These are phyloP conservation scores for Dermochelys coriacea DNA, from an alignment of 2,797 vertebrate genomes.

Conservation along the genomic window DNA sequence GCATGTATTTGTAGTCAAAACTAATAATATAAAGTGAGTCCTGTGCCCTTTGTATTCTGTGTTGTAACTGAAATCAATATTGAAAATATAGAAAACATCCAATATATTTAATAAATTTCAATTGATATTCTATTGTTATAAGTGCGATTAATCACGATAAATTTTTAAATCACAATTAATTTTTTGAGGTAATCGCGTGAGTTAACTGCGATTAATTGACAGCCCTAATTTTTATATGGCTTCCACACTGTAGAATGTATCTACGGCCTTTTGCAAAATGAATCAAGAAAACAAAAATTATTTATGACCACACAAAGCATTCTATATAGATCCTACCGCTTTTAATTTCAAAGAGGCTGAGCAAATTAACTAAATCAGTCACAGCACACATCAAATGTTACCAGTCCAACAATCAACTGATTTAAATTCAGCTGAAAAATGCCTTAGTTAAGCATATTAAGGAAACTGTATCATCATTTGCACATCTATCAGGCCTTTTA, in stretches of 20 bases:
- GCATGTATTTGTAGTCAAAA: too few relatives aligned
- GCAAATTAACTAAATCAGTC: neutral
- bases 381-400: neutral
- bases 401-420: neutral
- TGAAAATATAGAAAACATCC: too few relatives aligned
- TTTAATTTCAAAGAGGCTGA: neutral
- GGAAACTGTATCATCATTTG: neutral
- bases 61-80: too few relatives aligned
- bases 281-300: neutral
- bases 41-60: too few relatives aligned
- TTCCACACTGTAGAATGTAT: neutral
- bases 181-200: too few relatives aligned
- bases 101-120: too few relatives aligned
- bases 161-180: too few relatives aligned
- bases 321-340: neutral
- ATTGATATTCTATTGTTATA: too few relatives aligned
- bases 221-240: neutral
- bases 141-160: too few relatives aligned
- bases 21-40: too few relatives aligned
- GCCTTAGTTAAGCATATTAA: neutral
- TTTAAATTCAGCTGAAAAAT: neutral
- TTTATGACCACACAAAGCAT: neutral
- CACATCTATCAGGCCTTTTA: neutral
- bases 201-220: too few relatives aligned
- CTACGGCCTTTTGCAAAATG: neutral